Conservation (phyloP, 2,888 invertebrate genomes). For the Caenorhabditis angaria region DNA sequence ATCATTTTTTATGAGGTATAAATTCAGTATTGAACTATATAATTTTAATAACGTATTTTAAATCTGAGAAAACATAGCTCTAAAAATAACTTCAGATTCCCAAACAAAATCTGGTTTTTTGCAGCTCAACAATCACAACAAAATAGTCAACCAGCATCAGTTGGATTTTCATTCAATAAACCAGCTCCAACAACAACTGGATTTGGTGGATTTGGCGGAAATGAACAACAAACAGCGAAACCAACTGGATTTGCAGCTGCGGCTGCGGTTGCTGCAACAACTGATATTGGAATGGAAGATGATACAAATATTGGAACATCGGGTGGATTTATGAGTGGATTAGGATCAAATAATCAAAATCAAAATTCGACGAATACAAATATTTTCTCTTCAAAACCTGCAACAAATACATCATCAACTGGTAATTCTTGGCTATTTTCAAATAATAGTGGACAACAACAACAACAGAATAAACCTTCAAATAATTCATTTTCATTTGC, state of each 20-base stretch:
- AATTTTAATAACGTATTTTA: too few species aligned
- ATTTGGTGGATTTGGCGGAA: conserved; percentile 20
- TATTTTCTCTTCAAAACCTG: conserved; percentile 15
- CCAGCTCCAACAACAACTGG: conserved; percentile 10
- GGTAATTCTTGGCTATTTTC: conserved; percentile 26
- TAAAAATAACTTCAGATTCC: background rate
- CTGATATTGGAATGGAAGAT: conserved; percentile 42
- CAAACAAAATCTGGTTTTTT: background rate
- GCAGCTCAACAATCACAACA: background rate
- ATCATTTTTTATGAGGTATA: too few species aligned
- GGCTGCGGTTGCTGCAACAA: conserved; percentile 11
- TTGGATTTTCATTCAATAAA: conserved; percentile 29
- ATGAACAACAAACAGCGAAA: background rate
- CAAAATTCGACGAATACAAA: conserved; percentile 1
- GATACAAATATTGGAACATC: conserved; percentile 16
- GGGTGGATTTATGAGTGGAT: conserved; percentile 37
- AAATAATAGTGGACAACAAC: conserved; percentile 14
- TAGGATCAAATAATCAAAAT: conserved; percentile 9
- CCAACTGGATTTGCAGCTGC: conserved; percentile 17
- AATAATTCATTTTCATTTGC: conserved; percentile 24
- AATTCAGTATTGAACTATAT: too few species aligned
- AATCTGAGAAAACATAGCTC: background rate
- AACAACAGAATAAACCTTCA: conserved; percentile 25
- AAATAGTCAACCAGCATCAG: background rate
- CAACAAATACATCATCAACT: conserved; percentile 12